Evolutionary conservation across 1,140 invertebrate species (phyloP), one percentile per base, ranked within the genome.

Genomic region (Hormaphis cornu): DNA sequence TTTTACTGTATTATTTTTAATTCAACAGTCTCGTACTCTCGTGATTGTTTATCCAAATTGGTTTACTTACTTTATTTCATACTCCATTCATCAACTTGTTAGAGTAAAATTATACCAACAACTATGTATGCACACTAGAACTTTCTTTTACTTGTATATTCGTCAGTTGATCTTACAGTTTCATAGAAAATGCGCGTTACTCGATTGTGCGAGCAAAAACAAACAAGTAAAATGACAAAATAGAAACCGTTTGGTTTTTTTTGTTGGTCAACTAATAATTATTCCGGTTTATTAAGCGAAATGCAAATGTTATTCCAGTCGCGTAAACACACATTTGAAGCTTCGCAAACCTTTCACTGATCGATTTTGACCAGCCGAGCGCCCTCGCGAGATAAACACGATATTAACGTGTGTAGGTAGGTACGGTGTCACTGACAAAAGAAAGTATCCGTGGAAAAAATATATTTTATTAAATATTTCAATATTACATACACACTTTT

Each of bases 291-390:
- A 48, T 35, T 33, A 46, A 66, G 20, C 44, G 44, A 66, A 66
- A 66, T 66, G 42, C 44, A 66, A 66, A 66, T 66, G 42, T 66
- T 48, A 66, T 48, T 48, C 61, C 44, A 20, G 61, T 66, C 28
- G 42, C 44, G 20, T 66, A 33, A 46, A 46, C 28, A n/a, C 14
- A 40, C 7, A 20, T 30, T 26, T 48, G 30, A 66, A 48, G 42
- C 44, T 33, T 33, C 33, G n/a, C 37, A 48, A 46, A 35, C 61
- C 61, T 66, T 66, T 66, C 61, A 66, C 61, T 48, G 42, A 48
- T 48, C 40, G 58, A 63, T 46, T 63, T 63, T 58, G 6, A 35
- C 33, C 18, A 56, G 40, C 35, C 9, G 26, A 22, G 18, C 18
- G 14, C 14, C 33, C 3, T 16, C 6, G 10, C 10, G 16, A 58